Percentiles rank a stretch among this genome's conserved stretches.
These are phyloP conservation scores for Carlito syrichta DNA, from an alignment of 2,113 vertebrate genomes.

Conservation along the genomic window DNA sequence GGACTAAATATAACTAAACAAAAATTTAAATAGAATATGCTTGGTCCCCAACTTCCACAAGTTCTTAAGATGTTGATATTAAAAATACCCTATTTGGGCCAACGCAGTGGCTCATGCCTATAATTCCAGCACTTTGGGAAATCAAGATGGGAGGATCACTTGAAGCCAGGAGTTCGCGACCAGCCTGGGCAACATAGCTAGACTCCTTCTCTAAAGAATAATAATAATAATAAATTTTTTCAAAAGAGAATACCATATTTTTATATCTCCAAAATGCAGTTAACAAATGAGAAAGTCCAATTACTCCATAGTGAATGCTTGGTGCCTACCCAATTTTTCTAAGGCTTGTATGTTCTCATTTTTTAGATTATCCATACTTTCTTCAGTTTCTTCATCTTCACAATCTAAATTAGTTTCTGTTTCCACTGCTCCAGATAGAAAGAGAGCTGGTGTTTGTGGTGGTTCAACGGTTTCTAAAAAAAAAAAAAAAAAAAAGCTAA, in stretches of 20 bases:
- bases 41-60: not conserved
- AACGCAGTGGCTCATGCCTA: too few relatives aligned
- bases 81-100: not conserved
- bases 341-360: not conserved
- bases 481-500: not conserved
- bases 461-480: slow-evolving; percentile 54
- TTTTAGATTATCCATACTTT: slow-evolving; percentile 39
- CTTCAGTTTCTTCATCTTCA: slow-evolving; percentile 47
- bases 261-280: not conserved
- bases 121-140: too few relatives aligned
- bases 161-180: too few relatives aligned
- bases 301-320: not conserved
- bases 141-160: too few relatives aligned
- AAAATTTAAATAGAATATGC: not conserved
- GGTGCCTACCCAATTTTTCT: slow-evolving; percentile 48
- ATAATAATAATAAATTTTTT: too few relatives aligned
- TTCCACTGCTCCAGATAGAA: slow-evolving; percentile 60
- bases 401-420: slow-evolving; percentile 64
- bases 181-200: too few relatives aligned
- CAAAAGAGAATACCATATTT: too few relatives aligned
- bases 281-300: not conserved
- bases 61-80: not conserved
- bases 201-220: too few relatives aligned
- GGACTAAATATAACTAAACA: not conserved
- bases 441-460: slow-evolving; percentile 36